These are phyloP conservation scores for Nycticryphes semicollaris DNA, from an alignment of 2,113 vertebrate genomes.

Conservation along the genomic window DNA sequence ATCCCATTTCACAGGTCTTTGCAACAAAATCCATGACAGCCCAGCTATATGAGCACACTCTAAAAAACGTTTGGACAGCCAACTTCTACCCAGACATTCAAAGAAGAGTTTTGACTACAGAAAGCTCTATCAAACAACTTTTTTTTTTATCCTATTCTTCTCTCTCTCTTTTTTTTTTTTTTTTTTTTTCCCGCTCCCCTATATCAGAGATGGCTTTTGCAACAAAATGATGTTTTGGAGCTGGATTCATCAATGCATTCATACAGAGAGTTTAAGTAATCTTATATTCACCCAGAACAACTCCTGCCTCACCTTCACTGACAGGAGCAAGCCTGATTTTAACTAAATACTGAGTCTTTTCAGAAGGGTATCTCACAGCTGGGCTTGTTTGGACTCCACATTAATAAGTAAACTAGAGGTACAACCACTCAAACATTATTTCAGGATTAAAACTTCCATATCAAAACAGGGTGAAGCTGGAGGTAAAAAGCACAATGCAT, in stretches of 20 bases:
- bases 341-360: background rate
- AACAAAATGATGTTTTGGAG: background rate
- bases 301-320: background rate
- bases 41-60: background rate
- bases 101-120: background rate
- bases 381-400: background rate
- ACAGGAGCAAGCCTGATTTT: background rate
- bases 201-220: background rate
- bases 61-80: background rate
- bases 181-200: fast-evolving
- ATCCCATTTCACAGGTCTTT: background rate
- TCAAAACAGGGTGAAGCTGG: background rate
- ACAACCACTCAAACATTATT: background rate
- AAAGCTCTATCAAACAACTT: background rate
- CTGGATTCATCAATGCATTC: background rate
- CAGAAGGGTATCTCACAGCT: background rate
- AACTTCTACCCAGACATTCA: background rate
- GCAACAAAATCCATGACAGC: background rate
- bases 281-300: background rate
- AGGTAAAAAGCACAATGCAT: background rate
- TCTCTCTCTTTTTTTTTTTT: fast-evolving
- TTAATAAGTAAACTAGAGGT: background rate
- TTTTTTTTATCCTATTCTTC: no score
- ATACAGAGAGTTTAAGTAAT: background rate
- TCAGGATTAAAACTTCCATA: background rate